These are phyloP conservation scores for Drosophila rellima DNA, from an alignment of 2,888 invertebrate species.

Conservation along the genomic window DNA sequence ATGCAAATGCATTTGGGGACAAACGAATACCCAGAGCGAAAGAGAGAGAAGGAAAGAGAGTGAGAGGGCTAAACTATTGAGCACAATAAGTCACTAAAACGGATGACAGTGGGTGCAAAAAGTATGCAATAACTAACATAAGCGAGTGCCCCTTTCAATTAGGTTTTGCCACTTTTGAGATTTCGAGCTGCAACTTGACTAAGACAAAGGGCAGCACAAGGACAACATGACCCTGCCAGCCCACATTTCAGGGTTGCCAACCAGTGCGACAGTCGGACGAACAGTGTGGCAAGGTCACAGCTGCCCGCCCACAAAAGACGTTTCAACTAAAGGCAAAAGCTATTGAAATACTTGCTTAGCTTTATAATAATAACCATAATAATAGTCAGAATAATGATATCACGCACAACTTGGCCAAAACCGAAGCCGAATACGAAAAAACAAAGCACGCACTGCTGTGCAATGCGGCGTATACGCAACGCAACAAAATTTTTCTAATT, in stretches of 20 bases:
- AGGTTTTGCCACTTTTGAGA: slow-evolving; percentile 39
- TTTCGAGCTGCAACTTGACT: slow-evolving; percentile 33
- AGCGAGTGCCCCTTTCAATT: slow-evolving; percentile 44
- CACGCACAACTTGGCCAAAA: slow-evolving; percentile 42
- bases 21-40: slow-evolving; percentile 19
- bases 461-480: slow-evolving; percentile 46
- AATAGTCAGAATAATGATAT: slow-evolving; percentile 40
- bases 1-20: slow-evolving; percentile 68
- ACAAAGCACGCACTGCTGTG: slow-evolving; percentile 20
- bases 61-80: slow-evolving; percentile 33
- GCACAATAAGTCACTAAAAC: slow-evolving; percentile 44
- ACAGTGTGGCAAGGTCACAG: slow-evolving; percentile 42
- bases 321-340: slow-evolving; percentile 14
- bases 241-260: slow-evolving; percentile 13
- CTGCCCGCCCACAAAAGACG: slow-evolving; percentile 14
- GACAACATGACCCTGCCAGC: slow-evolving; percentile 55
- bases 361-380: slow-evolving; percentile 17
- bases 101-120: slow-evolving; percentile 20
- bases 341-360: slow-evolving; percentile 6
- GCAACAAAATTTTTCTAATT: slow-evolving; percentile 28
- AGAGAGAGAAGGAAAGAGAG: not conserved
- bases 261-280: slow-evolving; percentile 29
- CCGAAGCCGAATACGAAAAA: not conserved
- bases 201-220: slow-evolving; percentile 59
- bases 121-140: slow-evolving; percentile 32